A percentile compares a stretch with the other conserved stretches of the same genome.
Evolutionary conservation across 2,113 vertebrate species (phyloP).

Genomic region (Notiomystis cincta): DNA sequence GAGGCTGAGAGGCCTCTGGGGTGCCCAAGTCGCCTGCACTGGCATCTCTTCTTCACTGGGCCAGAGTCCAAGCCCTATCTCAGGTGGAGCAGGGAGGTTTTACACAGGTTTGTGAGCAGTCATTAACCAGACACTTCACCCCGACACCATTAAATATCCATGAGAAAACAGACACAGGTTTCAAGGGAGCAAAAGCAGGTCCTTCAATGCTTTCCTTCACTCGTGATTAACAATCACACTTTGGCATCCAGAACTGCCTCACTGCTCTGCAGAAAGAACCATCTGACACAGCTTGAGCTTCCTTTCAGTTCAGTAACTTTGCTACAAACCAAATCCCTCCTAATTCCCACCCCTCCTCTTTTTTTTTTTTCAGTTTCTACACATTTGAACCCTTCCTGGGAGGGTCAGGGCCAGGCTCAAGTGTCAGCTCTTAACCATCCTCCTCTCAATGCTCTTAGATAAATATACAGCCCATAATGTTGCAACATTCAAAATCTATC

Average conservation of each 20-base stretch:
- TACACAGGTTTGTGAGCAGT: neutral
- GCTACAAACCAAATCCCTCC: neutral
- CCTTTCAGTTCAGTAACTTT: neutral
- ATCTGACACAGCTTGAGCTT: rapidly evolving
- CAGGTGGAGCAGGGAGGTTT: neutral
- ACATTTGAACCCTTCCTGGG: rapidly evolving
- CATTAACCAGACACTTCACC: neutral
- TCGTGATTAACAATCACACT: neutral
- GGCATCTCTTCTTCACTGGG: neutral
- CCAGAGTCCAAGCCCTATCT: neutral
- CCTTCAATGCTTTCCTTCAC: too few species aligned
- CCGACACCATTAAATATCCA: neutral
- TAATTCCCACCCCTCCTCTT: rapidly evolving
- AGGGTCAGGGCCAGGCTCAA: neutral
- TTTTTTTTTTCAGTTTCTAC: too few species aligned
- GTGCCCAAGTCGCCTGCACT: neutral
- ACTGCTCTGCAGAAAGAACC: neutral
- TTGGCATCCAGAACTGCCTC: neutral
- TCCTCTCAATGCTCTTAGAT: rapidly evolving
- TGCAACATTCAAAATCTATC: neutral
- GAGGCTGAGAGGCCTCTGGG: neutral
- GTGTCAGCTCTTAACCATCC: neutral
- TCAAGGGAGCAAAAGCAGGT: neutral
- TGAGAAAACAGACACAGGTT: neutral
- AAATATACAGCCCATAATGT: neutral